phyloP scores from a whole-genome alignment of 2,113 vertebrate species.

The Mus spicilegus region DNA sequence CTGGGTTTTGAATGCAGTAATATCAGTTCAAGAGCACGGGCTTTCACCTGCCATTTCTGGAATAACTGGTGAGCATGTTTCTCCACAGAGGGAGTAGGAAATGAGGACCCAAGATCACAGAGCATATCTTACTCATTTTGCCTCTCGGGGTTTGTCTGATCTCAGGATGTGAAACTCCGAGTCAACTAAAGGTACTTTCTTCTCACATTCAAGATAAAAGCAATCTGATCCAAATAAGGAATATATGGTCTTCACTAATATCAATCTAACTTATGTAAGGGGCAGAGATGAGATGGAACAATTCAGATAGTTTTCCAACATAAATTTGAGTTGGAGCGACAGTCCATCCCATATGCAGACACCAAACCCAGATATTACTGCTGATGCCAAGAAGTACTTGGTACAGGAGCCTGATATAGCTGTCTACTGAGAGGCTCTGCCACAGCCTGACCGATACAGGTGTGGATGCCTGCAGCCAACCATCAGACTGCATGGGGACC shows the following conservation, averaged over 20 bases:
- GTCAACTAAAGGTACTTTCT: background rate
- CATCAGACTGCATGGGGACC: too few species aligned
- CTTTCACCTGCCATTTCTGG: background rate
- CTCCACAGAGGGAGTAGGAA: background rate
- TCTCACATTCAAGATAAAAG: background rate
- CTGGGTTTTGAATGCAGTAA: background rate
- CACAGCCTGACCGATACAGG: too few species aligned
- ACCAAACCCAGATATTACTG: too few species aligned
- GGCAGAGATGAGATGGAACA: fast-evolving
- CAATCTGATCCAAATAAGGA: background rate
- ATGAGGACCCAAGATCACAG: background rate
- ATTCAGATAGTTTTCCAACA: background rate
- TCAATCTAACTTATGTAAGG: background rate
- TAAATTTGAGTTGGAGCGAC: background rate
- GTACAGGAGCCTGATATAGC: too few species aligned
- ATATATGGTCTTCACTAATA: background rate
- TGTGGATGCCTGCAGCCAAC: too few species aligned
- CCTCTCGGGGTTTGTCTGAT: background rate
- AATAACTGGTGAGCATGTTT: background rate
- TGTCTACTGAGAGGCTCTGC: too few species aligned
- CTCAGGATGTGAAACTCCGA: background rate
- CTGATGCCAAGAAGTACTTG: too few species aligned
- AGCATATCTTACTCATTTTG: background rate
- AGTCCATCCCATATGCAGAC: too few species aligned
- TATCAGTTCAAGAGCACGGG: background rate